Evolutionary conservation across 2,888 invertebrate genomes (phyloP).

Genomic region (Noctua janthina): DNA sequence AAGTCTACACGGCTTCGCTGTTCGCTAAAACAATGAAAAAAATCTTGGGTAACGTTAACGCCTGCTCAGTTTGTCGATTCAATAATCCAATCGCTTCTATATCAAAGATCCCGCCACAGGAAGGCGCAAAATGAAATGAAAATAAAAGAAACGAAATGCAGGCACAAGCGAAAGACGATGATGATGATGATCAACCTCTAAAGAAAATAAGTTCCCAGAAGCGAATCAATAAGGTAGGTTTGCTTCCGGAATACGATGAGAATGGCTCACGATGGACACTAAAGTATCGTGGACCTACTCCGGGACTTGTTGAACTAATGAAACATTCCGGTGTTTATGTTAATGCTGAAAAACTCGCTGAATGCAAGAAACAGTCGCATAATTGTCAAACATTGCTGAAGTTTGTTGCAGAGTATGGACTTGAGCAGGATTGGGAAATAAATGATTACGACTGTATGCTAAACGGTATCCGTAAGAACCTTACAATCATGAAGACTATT

Average conservation of each 20-base stretch:
- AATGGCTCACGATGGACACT: constrained; percentile 28
- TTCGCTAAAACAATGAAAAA: background rate
- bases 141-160: background rate
- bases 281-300: constrained; percentile 9
- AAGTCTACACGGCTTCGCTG: background rate
- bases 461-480: background rate
- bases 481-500: background rate
- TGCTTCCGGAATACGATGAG: constrained; percentile 6
- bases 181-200: constrained; percentile 1
- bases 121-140: background rate
- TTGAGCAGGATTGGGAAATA: background rate
- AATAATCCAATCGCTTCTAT: background rate
- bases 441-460: background rate
- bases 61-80: background rate
- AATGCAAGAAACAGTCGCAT: background rate
- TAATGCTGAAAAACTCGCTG: constrained; percentile 4
- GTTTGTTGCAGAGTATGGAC: constrained; percentile 6
- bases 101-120: background rate
- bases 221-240: background rate
- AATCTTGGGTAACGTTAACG: background rate
- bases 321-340: constrained; percentile 3
- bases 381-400: constrained; percentile 5
- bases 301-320: constrained; percentile 20
- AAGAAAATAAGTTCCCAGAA: background rate
- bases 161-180: background rate